Evolutionary conservation across 2,888 invertebrate genomes (phyloP), one percentile per base, ranked within the genome.

Genomic region (Anagyrus pseudococci): DNA sequence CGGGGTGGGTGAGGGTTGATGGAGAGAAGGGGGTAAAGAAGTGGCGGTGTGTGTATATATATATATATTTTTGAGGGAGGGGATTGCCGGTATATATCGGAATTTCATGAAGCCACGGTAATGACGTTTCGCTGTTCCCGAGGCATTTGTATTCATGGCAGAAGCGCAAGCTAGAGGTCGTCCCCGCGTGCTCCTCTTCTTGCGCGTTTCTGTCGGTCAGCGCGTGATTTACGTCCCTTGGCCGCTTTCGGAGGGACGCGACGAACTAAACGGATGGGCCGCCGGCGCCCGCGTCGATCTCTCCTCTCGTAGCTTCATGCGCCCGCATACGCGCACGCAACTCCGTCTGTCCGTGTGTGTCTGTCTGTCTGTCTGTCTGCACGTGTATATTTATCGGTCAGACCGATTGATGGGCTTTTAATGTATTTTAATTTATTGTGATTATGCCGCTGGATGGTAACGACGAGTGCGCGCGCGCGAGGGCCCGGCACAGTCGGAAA

Each of bases 361-460:
- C n/a, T n/a, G n/a, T n/a, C n/a, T n/a, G n/a, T n/a, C n/a, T n/a
- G n/a, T n/a, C n/a, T n/a, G n/a, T n/a, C n/a, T n/a, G n/a, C n/a
- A n/a, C n/a, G n/a, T n/a, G n/a, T n/a, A 46, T 48, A 53, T 59
- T 47, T 56, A 59, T 58, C n/a, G n/a, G n/a, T n/a, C n/a, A n/a
- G 20, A 25, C 26, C 66, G 48, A 62, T 60, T 63, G 58, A 66
- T 57, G 58, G 54, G 48, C 57, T 60, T 63, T 58, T 66, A 55
- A 66, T 62, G 56, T 56, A 58, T 56, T 66, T 49, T 58, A 62
- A 59, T 62, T 66, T 62, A 62, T 62, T 53, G 53, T 25, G 56
- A 58, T 58, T 47, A 50, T 60, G n/a, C 20, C 50, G 46, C 25
- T 26, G 10, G 17, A 1, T n/a, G 41, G 53, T 33, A 13, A 33